Percentiles rank a stretch among this genome's conserved stretches.
Evolutionary conservation across 2,888 invertebrate genomes (phyloP).

Genomic region (Mactromeris polynyma): DNA sequence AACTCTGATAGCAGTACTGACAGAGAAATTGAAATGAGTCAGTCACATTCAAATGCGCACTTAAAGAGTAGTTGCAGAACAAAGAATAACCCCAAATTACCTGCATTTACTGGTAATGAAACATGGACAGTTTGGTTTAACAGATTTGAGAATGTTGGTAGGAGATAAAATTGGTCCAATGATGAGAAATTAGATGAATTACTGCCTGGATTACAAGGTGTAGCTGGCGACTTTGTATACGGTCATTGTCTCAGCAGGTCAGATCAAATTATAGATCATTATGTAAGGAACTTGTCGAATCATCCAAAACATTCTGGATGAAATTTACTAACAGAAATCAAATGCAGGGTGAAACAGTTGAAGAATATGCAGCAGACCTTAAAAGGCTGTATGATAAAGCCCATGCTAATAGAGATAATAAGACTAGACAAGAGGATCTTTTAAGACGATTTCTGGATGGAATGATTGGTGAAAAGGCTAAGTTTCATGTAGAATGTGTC

Average conservation of each 20-base stretch:
- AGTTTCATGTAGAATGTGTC: conserved; percentile 49
- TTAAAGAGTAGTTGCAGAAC: not conserved
- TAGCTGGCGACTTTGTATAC: conserved; percentile 36
- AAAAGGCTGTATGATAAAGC: conserved; percentile 51
- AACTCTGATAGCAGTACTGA: not conserved
- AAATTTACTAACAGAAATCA: conserved; percentile 37
- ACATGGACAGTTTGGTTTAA: conserved; percentile 51
- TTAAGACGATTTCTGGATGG: conserved; percentile 52
- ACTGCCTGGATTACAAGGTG: conserved; percentile 38
- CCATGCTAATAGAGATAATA: conserved; percentile 21
- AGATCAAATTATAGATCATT: not conserved
- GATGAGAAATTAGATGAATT: conserved; percentile 43
- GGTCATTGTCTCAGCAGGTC: not conserved
- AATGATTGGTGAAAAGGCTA: too few relatives aligned
- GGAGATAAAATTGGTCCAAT: conserved; percentile 30
- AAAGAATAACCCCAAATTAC: conserved; percentile 27
- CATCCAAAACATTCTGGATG: conserved; percentile 35
- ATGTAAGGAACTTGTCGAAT: conserved; percentile 23
- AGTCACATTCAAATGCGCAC: conserved; percentile 31
- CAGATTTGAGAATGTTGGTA: conserved; percentile 44
- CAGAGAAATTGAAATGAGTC: not conserved
- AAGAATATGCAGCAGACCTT: conserved; percentile 51
- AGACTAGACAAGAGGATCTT: conserved; percentile 54
- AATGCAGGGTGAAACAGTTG: conserved; percentile 26
- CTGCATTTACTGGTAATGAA: conserved; percentile 48